phyloP scores from a whole-genome alignment of 2,888 invertebrate genomes.

The Conistra vaccinii region DNA sequence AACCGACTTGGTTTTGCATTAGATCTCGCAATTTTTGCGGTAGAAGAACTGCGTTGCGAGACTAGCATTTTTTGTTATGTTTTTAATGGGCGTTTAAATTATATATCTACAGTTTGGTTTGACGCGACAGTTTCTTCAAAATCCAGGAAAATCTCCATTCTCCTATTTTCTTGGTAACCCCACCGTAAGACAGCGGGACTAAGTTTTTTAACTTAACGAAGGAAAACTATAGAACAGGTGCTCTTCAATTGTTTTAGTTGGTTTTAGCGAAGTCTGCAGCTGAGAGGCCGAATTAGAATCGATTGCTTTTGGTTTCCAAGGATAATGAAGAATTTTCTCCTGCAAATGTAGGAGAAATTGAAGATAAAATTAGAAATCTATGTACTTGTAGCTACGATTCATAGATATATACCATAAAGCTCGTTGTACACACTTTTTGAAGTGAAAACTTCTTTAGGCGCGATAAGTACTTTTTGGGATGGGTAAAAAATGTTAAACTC shows the following conservation, averaged over 20 bases:
- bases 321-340: slow-evolving; percentile 29
- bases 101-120: background rate
- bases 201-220: slow-evolving; percentile 66
- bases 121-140: no score
- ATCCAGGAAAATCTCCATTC: slow-evolving; percentile 18
- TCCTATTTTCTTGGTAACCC: slow-evolving; percentile 22
- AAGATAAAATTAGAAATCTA: background rate
- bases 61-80: no score
- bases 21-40: no score
- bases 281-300: slow-evolving; percentile 36
- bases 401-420: no score
- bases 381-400: no score
- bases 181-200: slow-evolving; percentile 33
- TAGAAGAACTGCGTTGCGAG: no score
- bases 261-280: slow-evolving; percentile 21
- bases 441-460: no score
- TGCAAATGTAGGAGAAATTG: background rate
- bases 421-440: no score
- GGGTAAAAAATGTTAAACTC: no score
- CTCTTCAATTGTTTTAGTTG: slow-evolving; percentile 52
- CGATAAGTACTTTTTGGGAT: no score
- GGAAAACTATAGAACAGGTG: slow-evolving; percentile 59
- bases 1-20: no score
- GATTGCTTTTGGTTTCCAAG: slow-evolving; percentile 39
- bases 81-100: no score